A percentile compares a stretch with the other conserved stretches of the same genome.
These are phyloP conservation scores for Oedothorax gibbosus DNA, from an alignment of 1,140 invertebrate genomes.

Conservation along the genomic window DNA sequence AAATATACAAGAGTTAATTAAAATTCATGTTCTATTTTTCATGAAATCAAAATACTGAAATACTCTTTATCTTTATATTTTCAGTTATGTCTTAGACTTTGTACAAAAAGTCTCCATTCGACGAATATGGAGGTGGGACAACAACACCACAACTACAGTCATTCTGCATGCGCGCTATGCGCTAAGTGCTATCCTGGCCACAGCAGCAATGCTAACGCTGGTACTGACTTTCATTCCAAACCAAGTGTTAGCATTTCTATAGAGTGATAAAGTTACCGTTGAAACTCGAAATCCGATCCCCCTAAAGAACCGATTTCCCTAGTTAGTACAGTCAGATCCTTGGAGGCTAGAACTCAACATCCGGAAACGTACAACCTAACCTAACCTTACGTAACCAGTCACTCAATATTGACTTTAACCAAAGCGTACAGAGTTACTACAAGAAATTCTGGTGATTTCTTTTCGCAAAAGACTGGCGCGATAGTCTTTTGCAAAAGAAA, in stretches of 20 bases:
- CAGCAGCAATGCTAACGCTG: slow-evolving; percentile 50
- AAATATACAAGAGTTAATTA: background rate
- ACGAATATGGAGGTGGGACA: slow-evolving; percentile 42
- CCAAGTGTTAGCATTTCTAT: background rate
- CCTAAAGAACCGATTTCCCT: too few species aligned
- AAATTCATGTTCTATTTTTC: background rate
- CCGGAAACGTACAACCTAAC: too few species aligned
- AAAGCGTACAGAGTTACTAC: too few species aligned
- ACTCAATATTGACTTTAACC: too few species aligned
- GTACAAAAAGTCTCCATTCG: slow-evolving; percentile 7
- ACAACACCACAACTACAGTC: slow-evolving; percentile 6
- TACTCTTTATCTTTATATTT: background rate
- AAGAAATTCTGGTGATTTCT: too few species aligned
- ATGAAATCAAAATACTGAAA: background rate
- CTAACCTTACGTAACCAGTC: too few species aligned
- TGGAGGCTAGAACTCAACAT: too few species aligned
- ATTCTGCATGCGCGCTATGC: slow-evolving; percentile 41
- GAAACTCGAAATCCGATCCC: too few species aligned
- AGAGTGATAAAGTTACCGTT: background rate
- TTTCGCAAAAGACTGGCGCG: too few species aligned
- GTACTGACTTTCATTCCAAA: slow-evolving; percentile 45
- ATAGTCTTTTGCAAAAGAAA: too few species aligned
- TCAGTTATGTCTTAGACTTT: slow-evolving; percentile 34
- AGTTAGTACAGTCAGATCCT: too few species aligned
- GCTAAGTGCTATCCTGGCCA: slow-evolving; percentile 40